phyloP scores from a whole-genome alignment of 2,113 vertebrate species.

The Peromyscus leucopus region DNA sequence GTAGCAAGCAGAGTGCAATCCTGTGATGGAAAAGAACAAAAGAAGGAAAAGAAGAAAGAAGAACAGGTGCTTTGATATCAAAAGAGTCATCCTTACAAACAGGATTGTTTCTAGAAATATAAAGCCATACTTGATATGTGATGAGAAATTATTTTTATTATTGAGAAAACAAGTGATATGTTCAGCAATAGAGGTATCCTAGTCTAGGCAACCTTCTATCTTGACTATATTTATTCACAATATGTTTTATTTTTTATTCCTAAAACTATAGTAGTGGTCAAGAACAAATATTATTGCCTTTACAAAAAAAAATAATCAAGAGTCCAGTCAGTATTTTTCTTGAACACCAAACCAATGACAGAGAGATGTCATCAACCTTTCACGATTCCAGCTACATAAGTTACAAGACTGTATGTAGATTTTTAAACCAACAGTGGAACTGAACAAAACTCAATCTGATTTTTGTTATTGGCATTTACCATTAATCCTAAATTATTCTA shows the following conservation, averaged over 20 bases:
- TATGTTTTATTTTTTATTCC: conserved; percentile 21
- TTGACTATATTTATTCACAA: neutral
- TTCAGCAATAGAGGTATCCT: conserved; percentile 38
- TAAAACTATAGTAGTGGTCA: neutral
- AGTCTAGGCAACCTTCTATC: neutral
- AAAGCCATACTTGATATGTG: neutral
- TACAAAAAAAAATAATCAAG: neutral
- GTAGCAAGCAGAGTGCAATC: conserved; percentile 95
- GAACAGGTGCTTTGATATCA: neutral
- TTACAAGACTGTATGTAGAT: neutral
- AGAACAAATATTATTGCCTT: neutral
- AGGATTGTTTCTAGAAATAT: conserved; percentile 16
- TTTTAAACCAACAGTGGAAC: neutral
- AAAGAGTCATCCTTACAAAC: neutral
- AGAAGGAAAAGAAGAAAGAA: conserved; percentile 17
- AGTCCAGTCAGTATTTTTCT: neutral
- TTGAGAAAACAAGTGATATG: neutral
- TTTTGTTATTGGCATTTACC: neutral
- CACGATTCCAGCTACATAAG: neutral
- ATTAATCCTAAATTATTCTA: conserved; percentile 23
- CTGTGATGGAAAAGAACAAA: conserved; percentile 82
- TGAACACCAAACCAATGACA: neutral
- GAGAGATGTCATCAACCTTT: neutral
- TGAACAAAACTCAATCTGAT: neutral
- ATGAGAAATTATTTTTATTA: conserved; percentile 58